phyloP scores from a whole-genome alignment of 2,888 invertebrate genomes.

The Lutraria lutraria region DNA sequence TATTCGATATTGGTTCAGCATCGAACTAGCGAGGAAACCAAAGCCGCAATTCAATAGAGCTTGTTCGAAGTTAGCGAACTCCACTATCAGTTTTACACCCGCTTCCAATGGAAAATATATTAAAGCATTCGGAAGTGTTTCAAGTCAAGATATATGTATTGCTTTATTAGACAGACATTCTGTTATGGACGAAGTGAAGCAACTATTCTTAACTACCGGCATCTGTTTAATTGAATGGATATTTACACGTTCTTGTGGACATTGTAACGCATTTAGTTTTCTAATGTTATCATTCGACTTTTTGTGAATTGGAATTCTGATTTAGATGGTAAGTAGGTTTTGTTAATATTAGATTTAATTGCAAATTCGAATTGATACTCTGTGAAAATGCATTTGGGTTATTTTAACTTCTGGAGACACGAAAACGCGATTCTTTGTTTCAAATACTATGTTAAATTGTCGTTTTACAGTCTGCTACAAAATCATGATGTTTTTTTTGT shows the following conservation, averaged over 20 bases:
- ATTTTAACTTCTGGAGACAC: neutral
- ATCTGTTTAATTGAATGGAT: constrained; percentile 14
- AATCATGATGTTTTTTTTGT: neutral
- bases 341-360: neutral
- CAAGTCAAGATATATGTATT: constrained; percentile 5
- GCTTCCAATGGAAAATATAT: constrained; percentile 13
- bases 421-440: neutral
- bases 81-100: neutral
- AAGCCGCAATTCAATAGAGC: neutral
- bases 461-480: neutral
- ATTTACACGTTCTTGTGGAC: neutral
- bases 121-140: constrained; percentile 1
- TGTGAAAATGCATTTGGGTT: neutral
- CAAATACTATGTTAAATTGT: neutral
- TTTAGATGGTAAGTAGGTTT: neutral
- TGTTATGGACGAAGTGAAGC: neutral
- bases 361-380: neutral
- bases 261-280: neutral
- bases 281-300: neutral
- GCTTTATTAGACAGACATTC: neutral
- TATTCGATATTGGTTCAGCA: constrained; percentile 25
- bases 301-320: constrained; percentile 11
- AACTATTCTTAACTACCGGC: neutral
- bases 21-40: constrained; percentile 1
- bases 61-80: neutral